A percentile compares a stretch with the other conserved stretches of the same genome.
These are phyloP conservation scores for Prorops nasuta DNA, from an alignment of 1,140 invertebrate genomes.

Conservation along the genomic window DNA sequence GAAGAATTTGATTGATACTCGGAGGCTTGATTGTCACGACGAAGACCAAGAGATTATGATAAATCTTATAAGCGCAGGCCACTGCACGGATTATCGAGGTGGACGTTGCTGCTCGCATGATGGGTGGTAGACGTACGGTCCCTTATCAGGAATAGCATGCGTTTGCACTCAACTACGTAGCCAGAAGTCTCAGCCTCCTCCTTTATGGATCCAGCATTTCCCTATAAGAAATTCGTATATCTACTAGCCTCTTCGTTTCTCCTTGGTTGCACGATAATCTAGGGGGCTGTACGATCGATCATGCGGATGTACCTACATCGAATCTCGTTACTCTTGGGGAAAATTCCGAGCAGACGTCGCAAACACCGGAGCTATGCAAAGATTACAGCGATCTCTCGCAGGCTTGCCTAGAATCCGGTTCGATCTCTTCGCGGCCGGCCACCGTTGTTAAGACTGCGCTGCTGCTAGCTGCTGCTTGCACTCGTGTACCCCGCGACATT, in stretches of 20 bases:
- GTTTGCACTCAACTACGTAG: conserved; percentile 37
- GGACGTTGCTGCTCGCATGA: conserved; percentile 16
- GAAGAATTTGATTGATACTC: too few relatives aligned
- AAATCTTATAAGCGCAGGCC: conserved; percentile 29
- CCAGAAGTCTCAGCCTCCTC: conserved; percentile 2
- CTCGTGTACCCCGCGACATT: conserved; percentile 1
- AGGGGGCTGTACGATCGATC: conserved; percentile 7
- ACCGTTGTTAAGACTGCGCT: too few relatives aligned
- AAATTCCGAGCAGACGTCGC: neutral
- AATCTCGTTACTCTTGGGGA: conserved; percentile 2
- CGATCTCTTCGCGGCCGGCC: neutral
- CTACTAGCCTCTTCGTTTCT: too few relatives aligned
- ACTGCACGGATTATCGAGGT: conserved; percentile 29
- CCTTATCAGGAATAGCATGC: conserved; percentile 33
- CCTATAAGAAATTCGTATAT: too few relatives aligned
- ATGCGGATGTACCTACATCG: conserved; percentile 8
- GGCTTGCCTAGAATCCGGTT: conserved; percentile 22
- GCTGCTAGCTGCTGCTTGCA: too few relatives aligned
- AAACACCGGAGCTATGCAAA: neutral
- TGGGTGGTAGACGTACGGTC: conserved; percentile 20
- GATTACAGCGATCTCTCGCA: neutral
- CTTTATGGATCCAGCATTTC: conserved; percentile 11
- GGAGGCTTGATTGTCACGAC: too few relatives aligned
- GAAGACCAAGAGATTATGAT: too few relatives aligned
- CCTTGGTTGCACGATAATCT: neutral